Conservation (phyloP, 1,140 invertebrate genomes). For the Berghia stephanieae region DNA sequence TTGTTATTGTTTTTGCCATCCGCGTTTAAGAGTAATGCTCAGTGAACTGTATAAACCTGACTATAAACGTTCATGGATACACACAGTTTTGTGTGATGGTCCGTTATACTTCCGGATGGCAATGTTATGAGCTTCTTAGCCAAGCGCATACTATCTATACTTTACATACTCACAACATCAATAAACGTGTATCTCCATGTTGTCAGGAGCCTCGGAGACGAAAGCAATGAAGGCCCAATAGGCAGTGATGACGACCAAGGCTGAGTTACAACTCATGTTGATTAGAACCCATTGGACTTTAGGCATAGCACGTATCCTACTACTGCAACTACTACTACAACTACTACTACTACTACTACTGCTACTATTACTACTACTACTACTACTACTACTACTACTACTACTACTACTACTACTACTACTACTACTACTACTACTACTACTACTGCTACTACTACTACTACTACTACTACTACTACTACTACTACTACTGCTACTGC, state of each 20-base stretch:
- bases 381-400: constrained; percentile 17
- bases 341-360: constrained; percentile 22
- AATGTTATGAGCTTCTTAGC: too few species aligned
- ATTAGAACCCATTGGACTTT: constrained; percentile 55
- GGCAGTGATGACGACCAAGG: constrained; percentile 58
- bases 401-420: constrained; percentile 21
- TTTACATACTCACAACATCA: too few species aligned
- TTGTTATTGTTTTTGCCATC: too few species aligned
- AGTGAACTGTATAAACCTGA: too few species aligned
- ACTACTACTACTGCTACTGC: constrained; percentile 24
- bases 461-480: constrained; percentile 20
- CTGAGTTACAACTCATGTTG: constrained; percentile 55
- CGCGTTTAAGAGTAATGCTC: too few species aligned
- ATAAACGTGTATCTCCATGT: too few species aligned
- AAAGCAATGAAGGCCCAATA: constrained; percentile 59
- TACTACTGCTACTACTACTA: constrained; percentile 25
- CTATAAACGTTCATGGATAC: too few species aligned
- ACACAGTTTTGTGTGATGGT: too few species aligned
- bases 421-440: constrained; percentile 26
- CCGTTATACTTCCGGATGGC: too few species aligned
- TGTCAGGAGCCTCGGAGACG: constrained; percentile 52
- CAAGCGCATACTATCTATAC: too few species aligned
- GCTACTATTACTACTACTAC: too few species aligned
- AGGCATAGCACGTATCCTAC: constrained; percentile 57
- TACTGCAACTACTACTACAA: not conserved